These are phyloP conservation scores for Varanus salvator DNA, from an alignment of 2,113 vertebrate species.

Conservation along the genomic window DNA sequence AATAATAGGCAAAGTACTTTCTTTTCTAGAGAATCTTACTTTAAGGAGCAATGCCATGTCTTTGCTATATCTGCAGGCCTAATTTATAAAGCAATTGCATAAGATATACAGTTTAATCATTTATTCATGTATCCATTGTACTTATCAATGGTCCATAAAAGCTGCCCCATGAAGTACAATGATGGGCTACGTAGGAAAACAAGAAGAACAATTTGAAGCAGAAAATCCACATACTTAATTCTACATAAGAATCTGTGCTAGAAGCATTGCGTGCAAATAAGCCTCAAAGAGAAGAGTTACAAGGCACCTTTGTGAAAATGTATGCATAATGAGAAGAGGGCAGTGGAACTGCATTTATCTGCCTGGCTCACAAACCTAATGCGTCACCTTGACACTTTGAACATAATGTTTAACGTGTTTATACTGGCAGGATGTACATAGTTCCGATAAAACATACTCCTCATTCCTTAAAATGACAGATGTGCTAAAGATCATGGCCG, in stretches of 20 bases:
- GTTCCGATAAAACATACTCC: too few relatives aligned
- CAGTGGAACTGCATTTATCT: too few relatives aligned
- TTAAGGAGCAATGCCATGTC: conserved; percentile 17
- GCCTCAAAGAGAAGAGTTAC: background rate
- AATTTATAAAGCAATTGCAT: conserved; percentile 8
- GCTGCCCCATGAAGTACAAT: background rate
- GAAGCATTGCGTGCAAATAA: background rate
- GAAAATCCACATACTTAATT: background rate
- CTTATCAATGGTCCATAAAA: background rate
- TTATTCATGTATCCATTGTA: background rate
- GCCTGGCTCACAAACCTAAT: too few relatives aligned
- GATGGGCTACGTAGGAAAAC: too few relatives aligned
- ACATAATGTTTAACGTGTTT: too few relatives aligned
- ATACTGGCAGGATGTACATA: too few relatives aligned
- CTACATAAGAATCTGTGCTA: background rate
- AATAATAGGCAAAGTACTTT: background rate
- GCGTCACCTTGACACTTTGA: too few relatives aligned
- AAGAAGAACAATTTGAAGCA: background rate
- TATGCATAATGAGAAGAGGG: too few relatives aligned
- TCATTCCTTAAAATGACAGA: too few relatives aligned
- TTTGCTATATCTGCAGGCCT: background rate
- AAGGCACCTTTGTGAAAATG: too few relatives aligned
- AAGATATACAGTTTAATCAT: background rate
- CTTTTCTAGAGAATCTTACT: conserved; percentile 13
- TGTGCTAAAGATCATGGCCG: too few relatives aligned